phyloP scores from a whole-genome alignment of 2,797 vertebrate genomes.

The Nannoperca obscura region DNA sequence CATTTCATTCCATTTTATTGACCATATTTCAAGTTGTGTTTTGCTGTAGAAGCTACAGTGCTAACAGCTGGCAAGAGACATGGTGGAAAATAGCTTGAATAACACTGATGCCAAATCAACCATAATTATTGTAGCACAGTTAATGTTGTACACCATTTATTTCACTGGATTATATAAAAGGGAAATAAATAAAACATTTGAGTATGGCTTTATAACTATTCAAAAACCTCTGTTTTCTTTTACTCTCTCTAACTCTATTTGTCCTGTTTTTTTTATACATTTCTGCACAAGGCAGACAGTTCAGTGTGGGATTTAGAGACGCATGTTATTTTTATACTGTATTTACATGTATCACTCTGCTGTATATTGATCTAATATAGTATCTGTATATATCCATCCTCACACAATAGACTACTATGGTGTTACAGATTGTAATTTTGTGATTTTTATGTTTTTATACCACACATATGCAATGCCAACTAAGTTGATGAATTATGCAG shows the following conservation, averaged over 20 bases:
- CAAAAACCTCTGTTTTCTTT: constrained; percentile 19
- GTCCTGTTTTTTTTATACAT: constrained; percentile 48
- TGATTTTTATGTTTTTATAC: constrained; percentile 81
- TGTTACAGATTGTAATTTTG: constrained; percentile 57
- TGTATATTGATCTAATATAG: constrained; percentile 62
- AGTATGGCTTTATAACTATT: constrained; percentile 35
- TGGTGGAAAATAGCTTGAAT: constrained; percentile 13
- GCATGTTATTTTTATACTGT: constrained; percentile 82
- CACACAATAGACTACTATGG: constrained; percentile 44
- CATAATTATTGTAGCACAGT: constrained; percentile 44
- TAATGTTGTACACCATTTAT: constrained; percentile 31
- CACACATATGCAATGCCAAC: constrained; percentile 67
- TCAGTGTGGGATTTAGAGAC: constrained; percentile 62
- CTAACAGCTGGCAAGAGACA: not conserved
- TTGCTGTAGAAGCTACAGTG: constrained; percentile 3
- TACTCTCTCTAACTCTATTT: not conserved
- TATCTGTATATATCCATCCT: constrained; percentile 63
- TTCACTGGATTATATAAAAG: constrained; percentile 43
- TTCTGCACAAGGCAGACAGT: constrained; percentile 55
- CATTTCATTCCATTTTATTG: not conserved
- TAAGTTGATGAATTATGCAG: constrained; percentile 49
- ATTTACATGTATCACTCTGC: constrained; percentile 41
- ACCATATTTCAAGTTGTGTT: constrained; percentile 8
- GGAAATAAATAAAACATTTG: constrained; percentile 31
- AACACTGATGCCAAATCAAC: constrained; percentile 45